phyloP scores from a whole-genome alignment of 1,140 invertebrate genomes.

The Berghia stephanieae region DNA sequence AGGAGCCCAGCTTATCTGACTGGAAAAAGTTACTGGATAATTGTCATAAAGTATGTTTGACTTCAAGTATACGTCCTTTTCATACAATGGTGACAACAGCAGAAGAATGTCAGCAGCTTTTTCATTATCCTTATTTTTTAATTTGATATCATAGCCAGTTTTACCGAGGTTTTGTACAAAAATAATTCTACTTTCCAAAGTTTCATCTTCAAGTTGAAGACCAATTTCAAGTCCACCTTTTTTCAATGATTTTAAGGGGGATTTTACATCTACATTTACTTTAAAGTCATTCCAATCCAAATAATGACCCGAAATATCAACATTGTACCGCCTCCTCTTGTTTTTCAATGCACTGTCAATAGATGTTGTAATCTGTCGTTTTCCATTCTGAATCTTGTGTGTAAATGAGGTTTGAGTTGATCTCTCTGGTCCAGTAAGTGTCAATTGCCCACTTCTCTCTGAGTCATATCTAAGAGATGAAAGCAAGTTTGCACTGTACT shows the following conservation, averaged over 20 bases:
- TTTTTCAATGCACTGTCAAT: no score
- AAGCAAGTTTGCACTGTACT: neutral
- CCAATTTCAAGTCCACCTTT: neutral
- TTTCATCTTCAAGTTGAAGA: neutral
- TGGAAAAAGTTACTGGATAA: constrained; percentile 7
- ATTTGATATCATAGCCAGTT: neutral
- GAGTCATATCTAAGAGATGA: no score
- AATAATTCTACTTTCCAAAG: neutral
- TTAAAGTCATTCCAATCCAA: no score
- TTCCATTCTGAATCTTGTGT: neutral
- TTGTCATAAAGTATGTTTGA: neutral
- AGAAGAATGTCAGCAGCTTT: neutral
- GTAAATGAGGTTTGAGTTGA: neutral
- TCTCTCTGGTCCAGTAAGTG: neutral
- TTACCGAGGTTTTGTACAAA: neutral
- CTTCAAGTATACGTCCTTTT: constrained; percentile 12
- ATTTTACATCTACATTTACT: no score
- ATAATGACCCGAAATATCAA: no score
- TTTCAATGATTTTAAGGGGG: neutral
- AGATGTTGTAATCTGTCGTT: no score
- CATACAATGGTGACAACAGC: neutral
- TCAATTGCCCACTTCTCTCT: neutral
- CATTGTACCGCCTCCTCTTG: no score
- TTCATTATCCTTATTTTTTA: neutral
- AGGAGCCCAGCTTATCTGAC: constrained; percentile 15